Percentiles rank a stretch among this genome's conserved stretches.
Conservation (phyloP, 1,140 invertebrate genomes). For the Rhopalosiphum padi region DNA sequence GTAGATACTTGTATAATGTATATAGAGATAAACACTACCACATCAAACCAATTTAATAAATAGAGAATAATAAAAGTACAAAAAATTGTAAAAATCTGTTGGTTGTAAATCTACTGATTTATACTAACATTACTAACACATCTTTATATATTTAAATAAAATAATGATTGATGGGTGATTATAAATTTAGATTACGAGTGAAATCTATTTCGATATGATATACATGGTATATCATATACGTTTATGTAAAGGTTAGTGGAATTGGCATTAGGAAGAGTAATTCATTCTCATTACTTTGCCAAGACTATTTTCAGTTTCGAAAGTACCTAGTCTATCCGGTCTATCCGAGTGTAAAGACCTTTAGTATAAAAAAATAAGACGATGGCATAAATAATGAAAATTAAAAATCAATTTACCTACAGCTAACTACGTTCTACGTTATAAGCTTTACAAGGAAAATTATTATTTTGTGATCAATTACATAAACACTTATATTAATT, state of each 20-base stretch:
- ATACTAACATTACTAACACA: not conserved
- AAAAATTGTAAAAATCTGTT: not conserved
- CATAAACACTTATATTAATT: too few species aligned
- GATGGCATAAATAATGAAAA: not conserved
- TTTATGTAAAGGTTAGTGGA: constrained; percentile 1
- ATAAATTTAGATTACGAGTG: not conserved
- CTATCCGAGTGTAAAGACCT: not conserved
- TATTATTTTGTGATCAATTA: too few species aligned
- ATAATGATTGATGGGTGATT: not conserved
- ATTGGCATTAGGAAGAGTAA: not conserved
- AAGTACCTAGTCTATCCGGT: not conserved
- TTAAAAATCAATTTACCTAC: not conserved
- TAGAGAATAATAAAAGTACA: not conserved
- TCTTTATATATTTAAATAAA: not conserved
- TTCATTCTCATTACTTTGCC: not conserved
- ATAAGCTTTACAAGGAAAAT: too few species aligned
- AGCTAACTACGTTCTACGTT: not conserved
- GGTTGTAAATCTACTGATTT: not conserved
- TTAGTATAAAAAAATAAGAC: not conserved
- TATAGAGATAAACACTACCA: not conserved
- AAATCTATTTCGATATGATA: not conserved
- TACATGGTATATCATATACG: not conserved
- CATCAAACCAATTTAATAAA: not conserved
- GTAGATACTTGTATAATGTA: not conserved
- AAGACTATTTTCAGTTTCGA: constrained; percentile 17